phyloP scores from a whole-genome alignment of 2,797 vertebrate species.

The Pygocentrus nattereri region DNA sequence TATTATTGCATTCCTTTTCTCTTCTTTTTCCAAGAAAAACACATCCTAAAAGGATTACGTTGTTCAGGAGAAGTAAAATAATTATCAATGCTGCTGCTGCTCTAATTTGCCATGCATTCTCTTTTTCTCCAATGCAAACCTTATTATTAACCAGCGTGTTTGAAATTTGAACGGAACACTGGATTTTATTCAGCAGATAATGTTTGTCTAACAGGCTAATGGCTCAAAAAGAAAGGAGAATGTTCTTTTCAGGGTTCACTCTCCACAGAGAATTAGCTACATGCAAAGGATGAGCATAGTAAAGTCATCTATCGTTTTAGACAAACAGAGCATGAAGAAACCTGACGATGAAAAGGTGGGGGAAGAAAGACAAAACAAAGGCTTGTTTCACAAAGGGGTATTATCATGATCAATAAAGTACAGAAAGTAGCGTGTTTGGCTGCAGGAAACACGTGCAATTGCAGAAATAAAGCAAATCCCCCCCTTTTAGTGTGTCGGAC shows the following conservation, averaged over 20 bases:
- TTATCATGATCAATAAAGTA: slow-evolving; percentile 66
- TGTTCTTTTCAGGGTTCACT: slow-evolving; percentile 47
- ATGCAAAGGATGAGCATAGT: slow-evolving; percentile 29
- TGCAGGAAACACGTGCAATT: slow-evolving; percentile 70
- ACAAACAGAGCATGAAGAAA: slow-evolving; percentile 46
- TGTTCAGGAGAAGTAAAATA: slow-evolving; percentile 86
- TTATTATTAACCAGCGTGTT: slow-evolving; percentile 59
- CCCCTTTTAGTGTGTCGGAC: slow-evolving; percentile 68
- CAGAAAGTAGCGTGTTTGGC: slow-evolving; percentile 66
- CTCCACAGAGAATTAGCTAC: slow-evolving; percentile 50
- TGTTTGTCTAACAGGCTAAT: slow-evolving; percentile 60
- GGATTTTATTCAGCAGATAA: slow-evolving; percentile 57
- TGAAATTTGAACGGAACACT: slow-evolving; percentile 63
- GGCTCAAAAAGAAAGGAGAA: slow-evolving; percentile 53
- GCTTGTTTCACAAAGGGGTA: slow-evolving; percentile 47
- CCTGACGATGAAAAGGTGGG: slow-evolving; percentile 36
- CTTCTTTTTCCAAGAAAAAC: slow-evolving; percentile 78
- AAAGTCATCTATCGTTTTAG: slow-evolving; percentile 42
- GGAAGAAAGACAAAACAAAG: slow-evolving; percentile 48
- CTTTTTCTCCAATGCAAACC: slow-evolving; percentile 67
- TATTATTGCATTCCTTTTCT: slow-evolving; percentile 74
- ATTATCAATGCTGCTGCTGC: slow-evolving; percentile 74
- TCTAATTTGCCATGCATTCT: slow-evolving; percentile 65
- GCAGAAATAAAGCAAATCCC: slow-evolving; percentile 73
- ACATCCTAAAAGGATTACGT: slow-evolving; percentile 98